Conservation (phyloP, 2,888 invertebrate species). For the Drosophila quinaria region DNA sequence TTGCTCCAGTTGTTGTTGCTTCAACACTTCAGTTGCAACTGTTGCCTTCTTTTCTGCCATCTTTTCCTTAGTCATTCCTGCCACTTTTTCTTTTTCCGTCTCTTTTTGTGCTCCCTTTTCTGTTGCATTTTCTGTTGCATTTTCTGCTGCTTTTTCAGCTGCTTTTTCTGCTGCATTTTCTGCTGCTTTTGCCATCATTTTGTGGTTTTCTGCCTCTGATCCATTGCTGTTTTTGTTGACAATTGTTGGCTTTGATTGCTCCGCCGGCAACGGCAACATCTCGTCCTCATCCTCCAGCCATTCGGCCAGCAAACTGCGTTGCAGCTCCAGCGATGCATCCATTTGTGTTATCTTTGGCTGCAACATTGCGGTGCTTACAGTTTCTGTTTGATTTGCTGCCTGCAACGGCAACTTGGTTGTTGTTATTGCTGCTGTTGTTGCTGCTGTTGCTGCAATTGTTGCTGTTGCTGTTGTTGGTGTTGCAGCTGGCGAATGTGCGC, state of each 20-base stretch:
- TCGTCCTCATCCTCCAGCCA: slow-evolving; percentile 90
- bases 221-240: neutral
- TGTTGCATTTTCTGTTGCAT: neutral
- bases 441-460: neutral
- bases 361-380: neutral
- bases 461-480: neutral
- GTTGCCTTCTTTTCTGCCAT: neutral
- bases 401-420: neutral
- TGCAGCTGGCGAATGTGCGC: too few species aligned
- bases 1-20: neutral
- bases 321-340: slow-evolving; percentile 86
- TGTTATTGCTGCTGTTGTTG: neutral
- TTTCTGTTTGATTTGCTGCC: neutral
- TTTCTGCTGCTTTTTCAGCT: neutral
- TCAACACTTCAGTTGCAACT: neutral
- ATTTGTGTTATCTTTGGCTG: neutral
- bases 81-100: neutral
- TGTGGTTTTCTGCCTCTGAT: neutral
- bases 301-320: slow-evolving; percentile 90
- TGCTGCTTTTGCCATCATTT: neutral
- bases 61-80: neutral
- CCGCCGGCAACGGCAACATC: neutral
- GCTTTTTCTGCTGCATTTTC: neutral
- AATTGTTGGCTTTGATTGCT: neutral
- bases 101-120: neutral